Conservation (phyloP, 2,113 vertebrate species). For the Pedionomus torquatus region DNA sequence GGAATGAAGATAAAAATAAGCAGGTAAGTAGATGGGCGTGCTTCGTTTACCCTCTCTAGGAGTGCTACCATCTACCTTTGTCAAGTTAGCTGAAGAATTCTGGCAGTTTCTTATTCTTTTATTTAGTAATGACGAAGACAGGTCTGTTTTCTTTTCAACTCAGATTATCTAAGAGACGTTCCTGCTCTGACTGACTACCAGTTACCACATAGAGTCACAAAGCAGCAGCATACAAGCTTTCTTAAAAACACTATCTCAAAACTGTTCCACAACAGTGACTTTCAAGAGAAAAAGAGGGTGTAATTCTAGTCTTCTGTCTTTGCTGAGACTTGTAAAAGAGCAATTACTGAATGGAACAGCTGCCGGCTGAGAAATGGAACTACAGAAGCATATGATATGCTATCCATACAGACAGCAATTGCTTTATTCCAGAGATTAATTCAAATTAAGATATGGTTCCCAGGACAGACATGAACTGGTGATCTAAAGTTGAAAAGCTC, state of each 20-base stretch:
- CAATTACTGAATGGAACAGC: background rate
- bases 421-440: background rate
- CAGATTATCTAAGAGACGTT: background rate
- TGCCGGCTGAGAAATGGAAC: background rate
- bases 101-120: background rate
- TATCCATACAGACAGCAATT: background rate
- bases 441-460: background rate
- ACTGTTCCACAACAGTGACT: background rate
- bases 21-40: background rate
- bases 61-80: background rate
- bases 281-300: background rate
- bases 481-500: background rate
- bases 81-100: background rate
- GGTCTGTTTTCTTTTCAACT: background rate
- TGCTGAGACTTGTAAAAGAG: constrained; percentile 18
- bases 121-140: background rate
- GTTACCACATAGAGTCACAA: background rate
- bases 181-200: background rate
- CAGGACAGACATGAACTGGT: background rate
- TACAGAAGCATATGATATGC: background rate
- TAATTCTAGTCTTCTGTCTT: background rate
- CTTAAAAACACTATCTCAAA: background rate
- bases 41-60: background rate
- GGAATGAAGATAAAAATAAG: background rate
- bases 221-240: background rate